Conservation (phyloP, 2,113 vertebrate species). For the Melanotaenia duboulayi region DNA sequence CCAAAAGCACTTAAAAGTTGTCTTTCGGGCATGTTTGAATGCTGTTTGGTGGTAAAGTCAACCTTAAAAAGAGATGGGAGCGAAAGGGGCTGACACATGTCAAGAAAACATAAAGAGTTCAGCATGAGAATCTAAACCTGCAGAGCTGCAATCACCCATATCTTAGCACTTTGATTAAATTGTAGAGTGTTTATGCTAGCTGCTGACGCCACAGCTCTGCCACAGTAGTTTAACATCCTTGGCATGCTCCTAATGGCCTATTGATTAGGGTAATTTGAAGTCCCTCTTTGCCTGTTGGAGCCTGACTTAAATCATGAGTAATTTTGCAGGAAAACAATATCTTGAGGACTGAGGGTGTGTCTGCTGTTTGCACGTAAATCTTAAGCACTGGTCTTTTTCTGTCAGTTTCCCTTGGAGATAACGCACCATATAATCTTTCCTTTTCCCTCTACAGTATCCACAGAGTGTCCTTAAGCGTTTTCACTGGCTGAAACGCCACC, state of each 20-base stretch:
- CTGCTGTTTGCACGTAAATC: conserved; percentile 46
- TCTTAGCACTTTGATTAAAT: conserved; percentile 46
- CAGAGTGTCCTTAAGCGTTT: conserved; percentile 12
- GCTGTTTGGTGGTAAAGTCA: conserved; percentile 12
- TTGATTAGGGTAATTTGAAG: conserved; percentile 53
- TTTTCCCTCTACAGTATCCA: conserved; percentile 24
- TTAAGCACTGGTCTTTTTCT: conserved; percentile 39
- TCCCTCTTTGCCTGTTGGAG: conserved; percentile 16
- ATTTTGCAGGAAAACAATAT: conserved; percentile 29
- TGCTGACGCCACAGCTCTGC: conserved; percentile 47
- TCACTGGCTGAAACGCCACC: conserved; percentile 6
- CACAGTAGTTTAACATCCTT: conserved; percentile 26
- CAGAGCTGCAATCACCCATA: neutral
- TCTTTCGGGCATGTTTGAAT: neutral
- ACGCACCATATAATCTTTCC: conserved; percentile 66
- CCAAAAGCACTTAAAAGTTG: neutral
- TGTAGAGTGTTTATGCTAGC: neutral
- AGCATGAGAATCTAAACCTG: conserved; percentile 8
- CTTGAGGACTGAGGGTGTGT: conserved; percentile 33
- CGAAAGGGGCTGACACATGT: neutral
- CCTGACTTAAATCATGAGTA: conserved; percentile 35
- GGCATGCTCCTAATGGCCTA: conserved; percentile 21
- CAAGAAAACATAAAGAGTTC: conserved; percentile 1
- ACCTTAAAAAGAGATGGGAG: conserved; percentile 2
- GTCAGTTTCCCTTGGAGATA: conserved; percentile 53